phyloP scores from a whole-genome alignment of 2,113 vertebrate species.

The Hyla sarda region DNA sequence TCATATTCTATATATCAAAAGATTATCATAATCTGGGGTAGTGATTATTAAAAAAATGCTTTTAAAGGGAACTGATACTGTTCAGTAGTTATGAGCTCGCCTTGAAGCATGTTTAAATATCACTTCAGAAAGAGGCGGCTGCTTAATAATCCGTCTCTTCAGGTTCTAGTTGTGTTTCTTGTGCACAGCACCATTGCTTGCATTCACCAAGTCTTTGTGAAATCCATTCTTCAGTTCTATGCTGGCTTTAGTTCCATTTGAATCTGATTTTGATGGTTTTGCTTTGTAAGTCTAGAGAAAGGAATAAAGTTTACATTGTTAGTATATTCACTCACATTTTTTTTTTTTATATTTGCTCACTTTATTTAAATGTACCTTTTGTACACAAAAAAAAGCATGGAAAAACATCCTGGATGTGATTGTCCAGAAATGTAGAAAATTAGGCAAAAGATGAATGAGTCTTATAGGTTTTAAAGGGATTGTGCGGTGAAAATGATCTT shows the following conservation, averaged over 20 bases:
- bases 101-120: slow-evolving; percentile 35
- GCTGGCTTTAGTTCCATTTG: slow-evolving; percentile 59
- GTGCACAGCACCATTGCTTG: slow-evolving; percentile 72
- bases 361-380: neutral
- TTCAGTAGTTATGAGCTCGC: slow-evolving; percentile 68
- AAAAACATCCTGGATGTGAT: no score
- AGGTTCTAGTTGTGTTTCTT: slow-evolving; percentile 78
- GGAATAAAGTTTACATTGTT: slow-evolving; percentile 14
- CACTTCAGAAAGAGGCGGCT: slow-evolving; percentile 7
- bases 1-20: slow-evolving; percentile 69
- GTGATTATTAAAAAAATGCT: slow-evolving; percentile 17
- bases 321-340: no score
- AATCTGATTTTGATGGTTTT: slow-evolving; percentile 67
- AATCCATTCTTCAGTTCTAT: slow-evolving; percentile 76
- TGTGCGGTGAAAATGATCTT: no score
- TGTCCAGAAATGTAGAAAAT: no score
- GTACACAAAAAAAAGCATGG: no score
- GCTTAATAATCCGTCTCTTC: neutral
- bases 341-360: neutral
- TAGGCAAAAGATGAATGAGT: no score
- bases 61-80: slow-evolving; percentile 59
- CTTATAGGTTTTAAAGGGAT: no score
- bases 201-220: slow-evolving; percentile 72
- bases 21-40: slow-evolving; percentile 67
- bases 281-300: slow-evolving; percentile 78